These are phyloP conservation scores for Volucella bombylans DNA, from an alignment of 2,888 invertebrate species.

Conservation along the genomic window DNA sequence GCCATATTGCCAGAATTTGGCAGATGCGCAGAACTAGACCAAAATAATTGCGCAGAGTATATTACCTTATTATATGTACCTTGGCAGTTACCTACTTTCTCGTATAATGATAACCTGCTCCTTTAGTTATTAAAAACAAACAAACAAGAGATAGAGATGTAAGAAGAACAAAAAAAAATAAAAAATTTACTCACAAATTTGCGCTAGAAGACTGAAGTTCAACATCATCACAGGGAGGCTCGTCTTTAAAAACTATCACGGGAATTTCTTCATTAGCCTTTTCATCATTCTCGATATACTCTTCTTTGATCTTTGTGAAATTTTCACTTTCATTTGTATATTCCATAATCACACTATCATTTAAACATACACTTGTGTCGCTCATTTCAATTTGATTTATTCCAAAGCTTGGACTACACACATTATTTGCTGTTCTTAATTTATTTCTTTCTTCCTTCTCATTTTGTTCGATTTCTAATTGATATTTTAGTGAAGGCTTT, in stretches of 20 bases:
- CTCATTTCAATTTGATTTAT: conserved; percentile 9
- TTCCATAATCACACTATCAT: conserved; percentile 31
- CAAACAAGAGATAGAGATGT: background rate
- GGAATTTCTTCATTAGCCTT: conserved; percentile 74
- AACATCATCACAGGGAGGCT: conserved; percentile 79
- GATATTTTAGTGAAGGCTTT: conserved; percentile 81
- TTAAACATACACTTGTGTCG: conserved; percentile 52
- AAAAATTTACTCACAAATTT: conserved; percentile 16
- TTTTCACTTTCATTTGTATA: conserved; percentile 25
- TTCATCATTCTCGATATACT: conserved; percentile 7
- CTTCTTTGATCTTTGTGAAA: conserved; percentile 33
- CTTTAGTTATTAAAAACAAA: background rate
- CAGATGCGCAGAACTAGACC: no score
- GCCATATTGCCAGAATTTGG: no score
- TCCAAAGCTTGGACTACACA: conserved; percentile 16
- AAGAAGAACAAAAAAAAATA: no score
- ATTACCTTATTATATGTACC: no score
- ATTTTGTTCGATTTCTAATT: conserved; percentile 77
- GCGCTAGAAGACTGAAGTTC: conserved; percentile 4
- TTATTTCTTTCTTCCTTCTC: conserved; percentile 75
- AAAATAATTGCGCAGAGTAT: no score
- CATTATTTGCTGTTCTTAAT: conserved; percentile 48
- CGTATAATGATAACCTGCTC: no score
- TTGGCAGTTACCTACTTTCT: no score
- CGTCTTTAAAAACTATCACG: conserved; percentile 80